Base-by-base conservation (phyloP, 2,113 vertebrate genomes). In the Pteropus alecto region DNA sequence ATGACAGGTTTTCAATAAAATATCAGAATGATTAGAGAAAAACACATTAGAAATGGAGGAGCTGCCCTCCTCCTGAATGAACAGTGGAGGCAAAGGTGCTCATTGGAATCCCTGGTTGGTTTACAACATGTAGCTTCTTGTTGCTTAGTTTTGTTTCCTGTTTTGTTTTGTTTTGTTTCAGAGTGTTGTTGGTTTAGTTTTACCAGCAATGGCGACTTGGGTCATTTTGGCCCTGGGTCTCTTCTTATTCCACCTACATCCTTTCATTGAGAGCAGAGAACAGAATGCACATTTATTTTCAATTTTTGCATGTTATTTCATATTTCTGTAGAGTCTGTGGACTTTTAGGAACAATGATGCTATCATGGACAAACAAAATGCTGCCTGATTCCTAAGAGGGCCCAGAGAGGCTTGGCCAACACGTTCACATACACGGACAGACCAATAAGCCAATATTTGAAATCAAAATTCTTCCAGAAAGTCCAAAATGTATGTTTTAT, bases 1-100 rank as follows among this genome's bases (percentile, higher is more conserved):
- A 98, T 97, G 96, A 96, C 95, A 98, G 96, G 90, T 98, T 97
- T 97, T 98, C 97, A 95, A 96, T 98, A 98, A 98, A 97, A 81
- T 97, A 86, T 97, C 97, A 94, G 87, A 95, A 96, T 96, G 97
- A 97, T 97, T 97, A 97, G 97, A 97, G 96, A 83, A 18, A 56
- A 96, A 97, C 87, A 4, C 51, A 97, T 95, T 92, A 98, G 96
- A 96, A 92, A 96, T 96, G 81, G 95, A 98, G 85, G 92, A 97
- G 82, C 92, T 78, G 95, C 73, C 67, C 94, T 90, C 87, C 96
- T 97, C 71, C 97, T 98, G 94, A 98, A 97, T 85, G 96, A 38
- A 97, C 96, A 70, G 94, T 96, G 92, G 92, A 97, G 98, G 97
- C 96, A 96, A 97, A 98, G 97, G 95, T 87, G 83, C 89, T 97